Base-by-base conservation (phyloP, 2,113 vertebrate genomes). In the Pitta sordida region DNA sequence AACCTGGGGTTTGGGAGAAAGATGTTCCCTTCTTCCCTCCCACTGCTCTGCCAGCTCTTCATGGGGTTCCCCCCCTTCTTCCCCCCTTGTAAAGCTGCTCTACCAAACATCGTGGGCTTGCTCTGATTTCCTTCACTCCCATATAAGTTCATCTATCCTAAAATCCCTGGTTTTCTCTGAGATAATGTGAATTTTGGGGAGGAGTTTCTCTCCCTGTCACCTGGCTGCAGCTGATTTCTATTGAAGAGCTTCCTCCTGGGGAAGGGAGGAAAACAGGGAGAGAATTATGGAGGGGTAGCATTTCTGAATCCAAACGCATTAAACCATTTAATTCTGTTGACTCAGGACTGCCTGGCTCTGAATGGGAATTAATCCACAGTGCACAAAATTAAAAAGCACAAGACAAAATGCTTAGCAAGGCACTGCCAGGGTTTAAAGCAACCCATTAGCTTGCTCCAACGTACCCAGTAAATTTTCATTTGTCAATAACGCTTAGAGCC, bases 401-500 rank as follows among this genome's bases (percentile, higher is more conserved):
- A 82, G 88, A 84, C 92, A 81, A 86, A 95, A 90, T 91, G 80
- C 92, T 96, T 94, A 95, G 91, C 89, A 70, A 91, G 91, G 95
- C 95, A 83, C 51, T 52, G 51, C 78, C 62, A 63, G 94, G 90
- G 94, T 97, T 94, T 95, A 96, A 86, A 97, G 96, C 93, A 96
- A 92, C 93, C 96, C 96, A 97, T 97, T 98, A 97, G 96, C 95
- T 92, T 91, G 91, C 94, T 94, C 5, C 6, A 95, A 93, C 49
- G 53, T 88, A 80, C 77, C 68, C 96, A 83, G 92, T 86, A 95
- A 96, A 96, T 94, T 97, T 73, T 94, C 94, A 94, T 95, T 94
- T 93, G 95, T 97, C 96, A 94, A 96, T 97, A 97, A 93, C 39
- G 79, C 93, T 97, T 97, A 94, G 92, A 96, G 94, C 93, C 64